Evolutionary conservation across 2,797 vertebrate genomes (phyloP), one percentile per base, ranked within the genome.

Genomic region (Poeciliopsis presidionis): DNA sequence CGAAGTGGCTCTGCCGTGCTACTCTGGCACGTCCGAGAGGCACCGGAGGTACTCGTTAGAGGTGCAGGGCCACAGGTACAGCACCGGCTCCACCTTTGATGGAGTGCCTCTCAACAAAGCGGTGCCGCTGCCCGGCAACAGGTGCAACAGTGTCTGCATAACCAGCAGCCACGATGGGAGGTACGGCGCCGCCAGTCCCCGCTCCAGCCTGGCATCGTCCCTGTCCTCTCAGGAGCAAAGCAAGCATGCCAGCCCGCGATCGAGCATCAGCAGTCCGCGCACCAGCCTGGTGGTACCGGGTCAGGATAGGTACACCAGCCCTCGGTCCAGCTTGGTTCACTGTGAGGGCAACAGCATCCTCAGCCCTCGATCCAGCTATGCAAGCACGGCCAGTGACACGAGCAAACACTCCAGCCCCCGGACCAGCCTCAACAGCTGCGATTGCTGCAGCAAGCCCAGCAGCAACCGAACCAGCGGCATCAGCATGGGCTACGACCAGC

Each of bases 381-480:
- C 96, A 74, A 97, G 96, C 86, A 96, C 96, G 13, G 94, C 96
- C 89, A 97, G 96, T 84, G 96, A 96, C 93, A 96, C 95, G 22
- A 97, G 96, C 79, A 98, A 95, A 80, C 97, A 96, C 88, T 98
- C 97, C 88, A 98, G 98, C 86, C 97, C 97, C 5, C 92, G 97
- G 86, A 95, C 96, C 91, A 98, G 97, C 90, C 93, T 98, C 83
- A 97, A 96, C 91, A 96, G 96, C 92, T 97, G 96, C 28, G 97
- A 97, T 91, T 96, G 97, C 91, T 95, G 96, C 84, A 97, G 97
- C 92, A 96, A 97, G 76, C 95, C 97, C 85, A 96, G 97, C 95
- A 99, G 98, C 93, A 97, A 98, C 94, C 97, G 98, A 73, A 98
- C 98, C 90, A 99, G 98, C 91, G 98, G 98, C 85, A 98, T 99